Base-by-base conservation (phyloP, 1,140 invertebrate species). In the Scaptomyza montana region DNA sequence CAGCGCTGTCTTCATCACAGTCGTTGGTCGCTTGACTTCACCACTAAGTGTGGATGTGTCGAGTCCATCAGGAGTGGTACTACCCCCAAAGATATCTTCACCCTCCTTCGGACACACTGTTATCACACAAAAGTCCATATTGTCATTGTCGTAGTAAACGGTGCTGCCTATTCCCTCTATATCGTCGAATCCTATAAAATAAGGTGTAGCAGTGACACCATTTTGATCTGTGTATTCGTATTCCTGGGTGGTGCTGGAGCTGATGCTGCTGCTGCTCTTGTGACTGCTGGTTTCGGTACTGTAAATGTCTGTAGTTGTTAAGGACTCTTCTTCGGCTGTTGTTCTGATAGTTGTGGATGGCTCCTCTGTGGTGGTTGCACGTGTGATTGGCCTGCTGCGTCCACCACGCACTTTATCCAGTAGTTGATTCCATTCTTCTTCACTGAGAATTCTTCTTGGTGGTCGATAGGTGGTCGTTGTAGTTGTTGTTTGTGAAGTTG, bases 81-180 rank as follows among this genome's bases (percentile, higher is more conserved):
- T 64, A 10, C 56, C 60, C 6, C 50, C 74, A 12, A 76, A 84
- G 8, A 72, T 21, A 9, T 81, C 74, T 6, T 77, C 74, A 1
- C 65, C 67, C 13, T 66, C 61, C 5, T 39, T 36, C 5, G 68
- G 61, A 54, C 79, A 81, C 1, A 91, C 60, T n/a, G 71, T 86
- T 10, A 91, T 76, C 33, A 85, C 73, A 61, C 90, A 91, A 0
- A 50, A 28, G 1, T 76, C 75, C 16, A 85, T 59, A 6, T 77
- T 77, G 16, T 74, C 72, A 25, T 25, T 41, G 28, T 81, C 78
- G 25, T 82, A 89, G 59, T 80, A 84, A 12, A 75, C 56, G 25
- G 80, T 80, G 50, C 57, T 66, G 0, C 75, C 75, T 10, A 76
- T 64, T n/a, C 77, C 62, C 6, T 45, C 47, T 19, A 86, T 77